A percentile compares a stretch with the other conserved stretches of the same genome.
Evolutionary conservation across 2,888 invertebrate genomes (phyloP).

Genomic region (Timema cristinae): DNA sequence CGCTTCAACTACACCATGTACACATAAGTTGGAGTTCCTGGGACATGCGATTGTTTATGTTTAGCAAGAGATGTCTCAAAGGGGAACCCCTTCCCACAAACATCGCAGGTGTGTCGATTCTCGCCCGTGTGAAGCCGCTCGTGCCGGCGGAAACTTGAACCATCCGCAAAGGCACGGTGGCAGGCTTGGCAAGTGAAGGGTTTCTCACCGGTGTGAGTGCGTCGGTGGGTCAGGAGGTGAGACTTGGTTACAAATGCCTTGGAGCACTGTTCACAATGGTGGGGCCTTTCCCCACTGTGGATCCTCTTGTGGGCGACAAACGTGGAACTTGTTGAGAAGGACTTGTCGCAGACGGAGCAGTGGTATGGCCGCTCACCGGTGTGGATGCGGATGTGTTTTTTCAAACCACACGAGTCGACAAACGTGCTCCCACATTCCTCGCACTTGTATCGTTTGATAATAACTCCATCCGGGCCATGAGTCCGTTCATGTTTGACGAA

Average conservation of each 20-base stretch:
- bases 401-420: conserved; percentile 32
- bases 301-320: conserved; percentile 33
- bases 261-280: conserved; percentile 32
- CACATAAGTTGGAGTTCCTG: conserved; percentile 21
- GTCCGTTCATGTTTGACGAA: conserved; percentile 34
- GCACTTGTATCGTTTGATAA: conserved; percentile 31
- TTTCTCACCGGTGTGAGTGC: conserved; percentile 33
- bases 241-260: conserved; percentile 34
- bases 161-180: conserved; percentile 32
- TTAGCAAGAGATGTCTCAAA: conserved; percentile 30
- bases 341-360: conserved; percentile 33
- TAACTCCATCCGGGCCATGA: conserved; percentile 31
- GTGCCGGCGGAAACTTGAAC: conserved; percentile 33
- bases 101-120: conserved; percentile 30
- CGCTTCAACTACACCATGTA: conserved; percentile 13
- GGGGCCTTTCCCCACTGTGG: conserved; percentile 33
- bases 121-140: conserved; percentile 34
- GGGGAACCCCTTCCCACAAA: conserved; percentile 33
- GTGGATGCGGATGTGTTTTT: conserved; percentile 33
- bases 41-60: conserved; percentile 27
- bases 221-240: conserved; percentile 32
- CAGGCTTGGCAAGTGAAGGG: conserved; percentile 32
- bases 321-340: conserved; percentile 33
- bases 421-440: conserved; percentile 32
- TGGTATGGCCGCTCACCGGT: conserved; percentile 32